A percentile compares a stretch with the other conserved stretches of the same genome.
Evolutionary conservation across 1,140 invertebrate species (phyloP).

Genomic region (Nymphalis io): DNA sequence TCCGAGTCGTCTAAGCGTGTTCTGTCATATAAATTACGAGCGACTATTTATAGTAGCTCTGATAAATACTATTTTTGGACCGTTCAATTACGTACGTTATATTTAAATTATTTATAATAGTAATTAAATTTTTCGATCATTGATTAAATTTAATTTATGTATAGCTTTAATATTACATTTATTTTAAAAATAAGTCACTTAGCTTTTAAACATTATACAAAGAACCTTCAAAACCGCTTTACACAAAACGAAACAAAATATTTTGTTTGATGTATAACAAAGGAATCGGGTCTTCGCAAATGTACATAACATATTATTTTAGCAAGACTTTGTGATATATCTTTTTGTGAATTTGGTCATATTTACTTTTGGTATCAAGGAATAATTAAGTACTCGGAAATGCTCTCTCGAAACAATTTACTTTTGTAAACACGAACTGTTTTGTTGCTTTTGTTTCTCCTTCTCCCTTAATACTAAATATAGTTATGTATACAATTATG

Average conservation of each 20-base stretch:
- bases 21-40: background rate
- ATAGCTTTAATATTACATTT: too few species aligned
- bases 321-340: background rate
- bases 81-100: too few species aligned
- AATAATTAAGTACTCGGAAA: background rate
- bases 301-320: conserved; percentile 2
- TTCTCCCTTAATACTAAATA: too few species aligned
- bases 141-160: too few species aligned
- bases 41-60: background rate
- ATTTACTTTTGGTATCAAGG: background rate
- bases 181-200: too few species aligned
- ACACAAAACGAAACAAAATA: background rate
- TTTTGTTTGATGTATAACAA: conserved; percentile 1
- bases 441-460: background rate
- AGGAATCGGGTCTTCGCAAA: background rate
- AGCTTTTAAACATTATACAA: background rate
- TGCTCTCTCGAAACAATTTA: background rate
- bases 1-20: background rate
- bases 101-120: too few species aligned
- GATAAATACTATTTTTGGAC: too few species aligned
- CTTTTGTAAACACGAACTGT: background rate
- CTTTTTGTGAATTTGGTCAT: background rate
- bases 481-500: too few species aligned
- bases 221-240: background rate
- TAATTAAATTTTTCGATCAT: too few species aligned